A percentile compares a stretch with the other conserved stretches of the same genome.
Evolutionary conservation across 1,140 invertebrate species (phyloP).

Genomic region (Doryteuthis pealeii): DNA sequence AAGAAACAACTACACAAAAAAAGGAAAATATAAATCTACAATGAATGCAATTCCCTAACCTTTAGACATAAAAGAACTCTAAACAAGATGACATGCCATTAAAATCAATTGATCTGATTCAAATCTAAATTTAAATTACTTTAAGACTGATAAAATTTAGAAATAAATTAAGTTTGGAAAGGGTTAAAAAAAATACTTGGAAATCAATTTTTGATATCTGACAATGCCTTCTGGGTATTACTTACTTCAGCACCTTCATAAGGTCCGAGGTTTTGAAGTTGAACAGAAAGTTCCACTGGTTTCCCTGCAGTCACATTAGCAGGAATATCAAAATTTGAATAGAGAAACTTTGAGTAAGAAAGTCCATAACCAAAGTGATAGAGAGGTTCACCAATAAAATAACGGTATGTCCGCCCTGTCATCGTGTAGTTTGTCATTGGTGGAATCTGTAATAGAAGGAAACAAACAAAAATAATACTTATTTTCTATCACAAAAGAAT

Average conservation of each 20-base stretch:
- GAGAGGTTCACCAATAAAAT: slow-evolving; percentile 43
- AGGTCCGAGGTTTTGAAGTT: slow-evolving; percentile 39
- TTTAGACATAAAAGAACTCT: no score
- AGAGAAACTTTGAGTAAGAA: slow-evolving; percentile 52
- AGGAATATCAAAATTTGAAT: slow-evolving; percentile 31
- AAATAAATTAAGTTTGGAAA: no score
- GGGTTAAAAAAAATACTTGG: no score
- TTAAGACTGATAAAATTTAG: no score
- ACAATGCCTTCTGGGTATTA: no score
- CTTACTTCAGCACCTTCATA: slow-evolving; percentile 48
- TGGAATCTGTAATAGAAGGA: slow-evolving; percentile 41
- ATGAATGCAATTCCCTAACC: no score
- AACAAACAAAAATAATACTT: slow-evolving; percentile 10
- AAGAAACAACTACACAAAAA: no score
- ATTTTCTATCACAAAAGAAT: not conserved
- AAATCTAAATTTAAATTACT: no score
- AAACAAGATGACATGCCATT: no score
- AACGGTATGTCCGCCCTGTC: slow-evolving; percentile 54
- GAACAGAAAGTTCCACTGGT: slow-evolving; percentile 27
- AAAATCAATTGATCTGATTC: no score
- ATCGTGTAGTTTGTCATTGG: slow-evolving; percentile 55
- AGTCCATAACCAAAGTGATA: slow-evolving; percentile 58
- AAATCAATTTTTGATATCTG: no score
- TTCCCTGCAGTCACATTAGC: slow-evolving; percentile 33
- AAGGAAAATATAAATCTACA: no score